Base-by-base conservation (phyloP, 2,797 vertebrate genomes). In the Tarsius wallacei region DNA sequence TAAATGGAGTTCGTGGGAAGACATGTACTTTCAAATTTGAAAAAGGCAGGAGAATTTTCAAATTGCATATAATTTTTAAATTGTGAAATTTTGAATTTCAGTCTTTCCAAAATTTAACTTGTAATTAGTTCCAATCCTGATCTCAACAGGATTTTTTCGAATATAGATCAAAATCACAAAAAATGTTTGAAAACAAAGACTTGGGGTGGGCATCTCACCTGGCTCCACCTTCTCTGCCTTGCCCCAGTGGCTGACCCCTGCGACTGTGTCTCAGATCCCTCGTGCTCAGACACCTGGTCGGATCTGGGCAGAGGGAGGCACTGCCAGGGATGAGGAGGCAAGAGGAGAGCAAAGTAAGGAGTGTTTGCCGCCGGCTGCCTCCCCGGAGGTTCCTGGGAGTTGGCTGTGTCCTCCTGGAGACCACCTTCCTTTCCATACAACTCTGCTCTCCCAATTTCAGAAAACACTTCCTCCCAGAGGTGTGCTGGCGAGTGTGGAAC, bases 101-200 rank as follows among this genome's bases (percentile, higher is more conserved):
- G 3, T 74, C 68, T 55, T 91, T 77, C 61, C 77, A 61, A 77
- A 91, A 63, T 70, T 95, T 78, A 64, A 90, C 21, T 77, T 55
- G 42, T 55, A n/a, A 77, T 93, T 77, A 91, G 78, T 87, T 68
- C 88, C 33, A 68, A 9, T 66, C 42, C n/a, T 77, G 71, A 88
- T 73, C 13, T 80, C 71, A 42, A 26, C 12, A 61, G 76, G 21
- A 28, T 24, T 61, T 93, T 71, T 70, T 9, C 10, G 36, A 7
- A 63, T 28, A 7, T 42, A 16, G 53, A 91, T 47, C 89, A 85
- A 76, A 73, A 81, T 66, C 49, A 51, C 51, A 70, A 76, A 42
- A 73, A 66, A 61, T 24, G 61, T 76, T 57, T 82, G 12, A 49
- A 87, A 90, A 68, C 87, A 47, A 86, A 61, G n/a, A 9, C 31